phyloP scores from a whole-genome alignment of 2,888 invertebrate species.

The Octonoba sinensis region DNA sequence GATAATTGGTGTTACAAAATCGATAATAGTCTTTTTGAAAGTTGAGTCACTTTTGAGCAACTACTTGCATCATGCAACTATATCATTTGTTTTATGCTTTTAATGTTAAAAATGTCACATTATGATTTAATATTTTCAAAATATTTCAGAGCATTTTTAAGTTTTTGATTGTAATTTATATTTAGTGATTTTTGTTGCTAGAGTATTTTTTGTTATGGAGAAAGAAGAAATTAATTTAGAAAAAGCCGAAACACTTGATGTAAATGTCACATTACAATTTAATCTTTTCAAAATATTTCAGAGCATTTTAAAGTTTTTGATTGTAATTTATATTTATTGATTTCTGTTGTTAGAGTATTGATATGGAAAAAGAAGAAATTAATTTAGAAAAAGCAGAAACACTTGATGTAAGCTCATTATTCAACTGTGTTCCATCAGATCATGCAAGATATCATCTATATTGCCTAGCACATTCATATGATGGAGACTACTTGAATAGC shows the following conservation, averaged over 20 bases:
- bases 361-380: slow-evolving; percentile 88
- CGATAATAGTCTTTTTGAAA: too few species aligned
- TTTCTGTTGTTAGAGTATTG: slow-evolving; percentile 72
- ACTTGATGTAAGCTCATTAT: slow-evolving; percentile 79
- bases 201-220: slow-evolving; percentile 80
- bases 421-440: slow-evolving; percentile 85
- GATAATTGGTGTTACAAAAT: too few species aligned
- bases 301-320: background rate
- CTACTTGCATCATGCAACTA: too few species aligned
- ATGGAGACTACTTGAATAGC: slow-evolving; percentile 89
- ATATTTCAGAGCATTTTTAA: background rate
- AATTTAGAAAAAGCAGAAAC: slow-evolving; percentile 83
- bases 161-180: background rate
- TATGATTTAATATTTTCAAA: too few species aligned
- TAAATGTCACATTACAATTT: slow-evolving; percentile 70
- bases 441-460: slow-evolving; percentile 92
- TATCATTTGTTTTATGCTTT: too few species aligned
- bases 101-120: too few species aligned
- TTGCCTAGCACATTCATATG: slow-evolving; percentile 90
- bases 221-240: slow-evolving; percentile 90
- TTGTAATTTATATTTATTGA: background rate
- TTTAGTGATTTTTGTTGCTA: slow-evolving; percentile 60
- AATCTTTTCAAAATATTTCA: too few species aligned
- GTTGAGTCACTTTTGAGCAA: too few species aligned
- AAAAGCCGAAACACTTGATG: slow-evolving; percentile 78